A percentile compares a stretch with the other conserved stretches of the same genome.
Conservation (phyloP, 2,888 invertebrate genomes). For the Phortica okadai region DNA sequence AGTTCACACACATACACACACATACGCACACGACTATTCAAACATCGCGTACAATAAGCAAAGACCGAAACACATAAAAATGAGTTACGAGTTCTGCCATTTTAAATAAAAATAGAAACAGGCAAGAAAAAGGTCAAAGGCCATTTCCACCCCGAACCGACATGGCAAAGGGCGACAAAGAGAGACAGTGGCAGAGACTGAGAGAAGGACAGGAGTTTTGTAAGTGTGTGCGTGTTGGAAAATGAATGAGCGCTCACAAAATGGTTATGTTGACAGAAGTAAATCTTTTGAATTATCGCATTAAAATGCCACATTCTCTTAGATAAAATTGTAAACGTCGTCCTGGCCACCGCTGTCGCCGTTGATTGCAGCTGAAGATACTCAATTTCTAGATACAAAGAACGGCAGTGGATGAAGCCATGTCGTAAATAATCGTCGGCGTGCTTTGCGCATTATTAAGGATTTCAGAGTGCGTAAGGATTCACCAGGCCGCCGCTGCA, state of each 20-base stretch:
- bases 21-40: slow-evolving; percentile 41
- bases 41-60: slow-evolving; percentile 39
- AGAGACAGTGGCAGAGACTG: neutral
- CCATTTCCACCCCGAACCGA: slow-evolving; percentile 59
- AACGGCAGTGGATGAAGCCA: slow-evolving; percentile 60
- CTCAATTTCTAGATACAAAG: neutral
- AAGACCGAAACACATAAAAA: slow-evolving; percentile 69
- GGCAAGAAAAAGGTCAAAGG: slow-evolving; percentile 64
- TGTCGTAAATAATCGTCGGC: slow-evolving; percentile 66
- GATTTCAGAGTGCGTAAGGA: slow-evolving; percentile 50
- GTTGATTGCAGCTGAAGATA: slow-evolving; percentile 26
- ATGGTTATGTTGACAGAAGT: slow-evolving; percentile 75
- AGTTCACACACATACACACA: slow-evolving; percentile 53
- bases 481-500: neutral
- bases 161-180: neutral
- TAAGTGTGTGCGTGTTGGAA: slow-evolving; percentile 19
- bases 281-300: slow-evolving; percentile 75
- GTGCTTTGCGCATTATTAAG: slow-evolving; percentile 66
- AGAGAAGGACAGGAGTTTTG: neutral
- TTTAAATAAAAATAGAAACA: slow-evolving; percentile 67
- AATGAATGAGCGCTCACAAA: slow-evolving; percentile 51
- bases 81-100: slow-evolving; percentile 73
- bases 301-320: slow-evolving; percentile 69
- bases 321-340: slow-evolving; percentile 51
- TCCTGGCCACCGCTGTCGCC: slow-evolving; percentile 25